These are phyloP conservation scores for Falco cherrug DNA, from an alignment of 2,797 vertebrate species.

Conservation along the genomic window DNA sequence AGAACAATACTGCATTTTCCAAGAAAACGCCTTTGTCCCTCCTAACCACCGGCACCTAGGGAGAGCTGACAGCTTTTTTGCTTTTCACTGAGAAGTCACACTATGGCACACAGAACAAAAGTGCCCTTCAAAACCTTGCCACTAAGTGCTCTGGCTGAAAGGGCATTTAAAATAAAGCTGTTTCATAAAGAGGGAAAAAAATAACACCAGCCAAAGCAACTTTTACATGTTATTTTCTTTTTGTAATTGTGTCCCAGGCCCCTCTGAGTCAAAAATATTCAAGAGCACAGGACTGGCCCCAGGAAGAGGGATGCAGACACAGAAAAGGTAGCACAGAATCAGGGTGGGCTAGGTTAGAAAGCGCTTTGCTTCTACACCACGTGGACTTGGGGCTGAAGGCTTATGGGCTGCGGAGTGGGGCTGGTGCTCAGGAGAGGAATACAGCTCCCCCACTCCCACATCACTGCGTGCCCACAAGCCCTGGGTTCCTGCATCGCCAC, in stretches of 20 bases:
- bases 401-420: neutral
- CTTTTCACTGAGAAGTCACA: constrained; percentile 22
- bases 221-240: neutral
- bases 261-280: neutral
- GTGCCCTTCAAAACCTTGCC: constrained; percentile 16
- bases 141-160: constrained; percentile 45
- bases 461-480: accelerated
- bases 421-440: neutral
- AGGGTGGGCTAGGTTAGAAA: neutral
- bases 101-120: neutral
- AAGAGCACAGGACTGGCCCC: neutral
- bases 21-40: constrained; percentile 16
- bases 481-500: neutral
- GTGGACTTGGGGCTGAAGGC: neutral
- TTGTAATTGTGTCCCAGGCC: neutral
- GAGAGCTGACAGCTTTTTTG: constrained; percentile 8
- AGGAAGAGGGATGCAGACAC: neutral
- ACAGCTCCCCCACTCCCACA: neutral
- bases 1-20: neutral
- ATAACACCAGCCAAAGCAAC: neutral
- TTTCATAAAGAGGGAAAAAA: neutral
- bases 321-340: neutral
- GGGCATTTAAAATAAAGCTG: neutral
- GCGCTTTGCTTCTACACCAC: neutral
- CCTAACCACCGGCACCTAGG: neutral